Conservation (phyloP, 2,797 vertebrate genomes). For the Esox masquinongy region DNA sequence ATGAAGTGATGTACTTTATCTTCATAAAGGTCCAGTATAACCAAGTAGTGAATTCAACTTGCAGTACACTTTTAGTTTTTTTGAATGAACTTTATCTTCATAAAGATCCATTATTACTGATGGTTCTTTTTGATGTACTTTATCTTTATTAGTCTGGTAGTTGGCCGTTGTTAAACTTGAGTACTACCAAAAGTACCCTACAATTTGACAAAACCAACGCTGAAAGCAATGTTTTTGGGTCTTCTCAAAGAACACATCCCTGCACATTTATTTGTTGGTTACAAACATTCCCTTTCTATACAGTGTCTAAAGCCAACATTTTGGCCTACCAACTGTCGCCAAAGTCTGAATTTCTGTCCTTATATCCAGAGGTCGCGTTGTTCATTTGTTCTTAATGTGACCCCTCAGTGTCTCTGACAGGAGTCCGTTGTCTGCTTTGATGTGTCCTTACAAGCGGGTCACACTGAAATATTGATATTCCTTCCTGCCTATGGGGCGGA, state of each 20-base stretch:
- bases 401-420: neutral
- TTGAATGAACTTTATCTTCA: neutral
- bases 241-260: neutral
- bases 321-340: neutral
- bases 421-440: neutral
- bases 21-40: neutral
- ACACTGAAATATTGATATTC: constrained; percentile 6
- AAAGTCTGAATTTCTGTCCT: neutral
- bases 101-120: neutral
- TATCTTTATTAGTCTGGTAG: no score
- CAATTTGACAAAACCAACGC: neutral
- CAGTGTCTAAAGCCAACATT: neutral
- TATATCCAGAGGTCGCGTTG: neutral
- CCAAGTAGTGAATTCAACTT: neutral
- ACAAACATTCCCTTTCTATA: neutral
- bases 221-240: neutral
- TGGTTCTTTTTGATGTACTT: no score
- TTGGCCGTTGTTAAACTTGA: neutral
- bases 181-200: neutral
- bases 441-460: neutral
- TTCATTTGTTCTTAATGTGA: neutral
- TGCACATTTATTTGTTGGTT: neutral
- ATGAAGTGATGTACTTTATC: neutral
- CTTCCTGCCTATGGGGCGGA: neutral
- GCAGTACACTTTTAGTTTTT: neutral